Conservation (phyloP, 2,113 vertebrate species). For the Cyphomyrus plagiostoma region DNA sequence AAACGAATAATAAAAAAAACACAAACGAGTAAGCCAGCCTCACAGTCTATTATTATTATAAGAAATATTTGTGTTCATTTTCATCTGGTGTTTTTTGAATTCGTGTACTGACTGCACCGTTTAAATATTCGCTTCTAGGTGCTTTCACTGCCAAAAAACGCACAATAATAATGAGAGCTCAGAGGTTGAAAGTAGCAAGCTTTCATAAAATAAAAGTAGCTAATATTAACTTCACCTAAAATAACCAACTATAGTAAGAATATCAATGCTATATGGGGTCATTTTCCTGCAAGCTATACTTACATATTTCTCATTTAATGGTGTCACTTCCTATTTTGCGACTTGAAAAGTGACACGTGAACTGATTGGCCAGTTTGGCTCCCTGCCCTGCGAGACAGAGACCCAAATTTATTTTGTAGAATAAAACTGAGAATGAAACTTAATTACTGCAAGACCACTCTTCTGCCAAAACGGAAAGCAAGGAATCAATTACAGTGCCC, state of each 20-base stretch:
- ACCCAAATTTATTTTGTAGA: slow-evolving; percentile 42
- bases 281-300: slow-evolving; percentile 35
- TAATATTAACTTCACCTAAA: slow-evolving; percentile 42
- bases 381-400: slow-evolving; percentile 17
- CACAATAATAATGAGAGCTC: slow-evolving; percentile 44
- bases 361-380: slow-evolving; percentile 28
- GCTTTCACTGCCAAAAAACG: slow-evolving; percentile 50
- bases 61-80: slow-evolving; percentile 45
- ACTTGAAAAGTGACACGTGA: slow-evolving; percentile 46
- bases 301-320: not conserved
- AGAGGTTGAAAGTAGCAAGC: slow-evolving; percentile 15
- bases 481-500: slow-evolving; percentile 46
- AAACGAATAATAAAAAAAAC: slow-evolving; percentile 20
- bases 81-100: slow-evolving; percentile 38
- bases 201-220: slow-evolving; percentile 37
- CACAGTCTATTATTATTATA: slow-evolving; percentile 35
- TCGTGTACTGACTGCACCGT: slow-evolving; percentile 44
- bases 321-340: slow-evolving; percentile 43
- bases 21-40: slow-evolving; percentile 29
- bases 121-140: slow-evolving; percentile 49
- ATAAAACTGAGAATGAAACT: slow-evolving; percentile 32
- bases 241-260: slow-evolving; percentile 39
- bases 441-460: slow-evolving; percentile 36
- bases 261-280: slow-evolving; percentile 30
- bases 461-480: slow-evolving; percentile 44